Evolutionary conservation across 2,888 invertebrate species (phyloP).

Genomic region (Bugulina stolonifera): DNA sequence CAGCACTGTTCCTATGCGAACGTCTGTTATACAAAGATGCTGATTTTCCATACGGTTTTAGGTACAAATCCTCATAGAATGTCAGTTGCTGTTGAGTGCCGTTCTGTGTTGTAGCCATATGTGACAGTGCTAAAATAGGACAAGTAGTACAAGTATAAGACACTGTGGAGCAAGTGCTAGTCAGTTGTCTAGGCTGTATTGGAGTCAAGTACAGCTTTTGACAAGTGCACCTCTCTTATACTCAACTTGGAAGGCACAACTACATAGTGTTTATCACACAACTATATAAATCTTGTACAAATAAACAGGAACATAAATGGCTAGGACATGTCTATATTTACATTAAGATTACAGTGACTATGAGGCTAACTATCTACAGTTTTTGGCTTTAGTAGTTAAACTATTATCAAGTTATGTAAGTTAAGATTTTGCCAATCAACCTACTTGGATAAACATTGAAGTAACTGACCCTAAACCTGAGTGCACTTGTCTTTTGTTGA

Average conservation of each 20-base stretch:
- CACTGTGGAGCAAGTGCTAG: too few species aligned
- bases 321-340: neutral
- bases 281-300: neutral
- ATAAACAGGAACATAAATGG: neutral
- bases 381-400: neutral
- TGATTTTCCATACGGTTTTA: neutral
- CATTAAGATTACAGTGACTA: neutral
- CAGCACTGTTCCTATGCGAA: neutral
- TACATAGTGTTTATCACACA: neutral
- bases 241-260: neutral
- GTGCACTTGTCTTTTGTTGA: neutral
- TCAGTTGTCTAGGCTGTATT: too few species aligned
- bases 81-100: neutral
- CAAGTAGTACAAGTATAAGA: neutral
- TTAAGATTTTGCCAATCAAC: neutral
- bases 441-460: neutral
- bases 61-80: conserved; percentile 20
- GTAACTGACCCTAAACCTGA: neutral
- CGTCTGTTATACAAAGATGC: neutral
- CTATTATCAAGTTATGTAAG: neutral
- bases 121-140: neutral
- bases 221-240: too few species aligned
- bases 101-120: neutral
- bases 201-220: too few species aligned
- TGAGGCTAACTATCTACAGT: too few species aligned